These are phyloP conservation scores for Pomatorhinus ruficollis DNA, from an alignment of 2,113 vertebrate genomes.

Conservation along the genomic window DNA sequence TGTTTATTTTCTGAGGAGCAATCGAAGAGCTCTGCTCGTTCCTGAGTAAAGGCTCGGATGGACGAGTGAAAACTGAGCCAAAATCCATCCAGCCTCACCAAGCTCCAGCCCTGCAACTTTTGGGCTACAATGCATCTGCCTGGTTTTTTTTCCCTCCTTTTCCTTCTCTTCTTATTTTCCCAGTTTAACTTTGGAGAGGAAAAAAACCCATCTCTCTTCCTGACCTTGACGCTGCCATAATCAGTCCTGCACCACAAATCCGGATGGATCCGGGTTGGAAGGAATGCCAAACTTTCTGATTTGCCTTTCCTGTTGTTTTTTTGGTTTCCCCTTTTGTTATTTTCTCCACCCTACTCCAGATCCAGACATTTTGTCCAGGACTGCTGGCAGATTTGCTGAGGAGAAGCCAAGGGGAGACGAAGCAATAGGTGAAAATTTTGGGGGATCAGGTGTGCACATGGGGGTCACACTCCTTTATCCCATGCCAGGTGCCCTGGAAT, in stretches of 20 bases:
- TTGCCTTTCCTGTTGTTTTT: neutral
- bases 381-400: neutral
- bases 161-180: neutral
- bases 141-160: neutral
- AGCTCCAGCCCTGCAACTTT: neutral
- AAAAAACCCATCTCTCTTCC: neutral
- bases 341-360: neutral
- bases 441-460: rapidly evolving
- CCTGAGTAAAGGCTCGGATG: neutral
- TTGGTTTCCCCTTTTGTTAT: neutral
- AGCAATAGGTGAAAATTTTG: neutral
- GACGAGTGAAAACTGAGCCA: rapidly evolving
- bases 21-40: neutral
- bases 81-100: neutral
- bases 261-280: rapidly evolving
- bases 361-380: neutral
- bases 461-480: rapidly evolving
- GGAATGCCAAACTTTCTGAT: neutral
- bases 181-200: neutral
- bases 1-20: neutral
- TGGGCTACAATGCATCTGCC: rapidly evolving
- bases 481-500: neutral
- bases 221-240: neutral
- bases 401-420: neutral
- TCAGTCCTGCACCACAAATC: neutral